phyloP scores from a whole-genome alignment of 2,113 vertebrate genomes.

The Holacanthus passer region DNA sequence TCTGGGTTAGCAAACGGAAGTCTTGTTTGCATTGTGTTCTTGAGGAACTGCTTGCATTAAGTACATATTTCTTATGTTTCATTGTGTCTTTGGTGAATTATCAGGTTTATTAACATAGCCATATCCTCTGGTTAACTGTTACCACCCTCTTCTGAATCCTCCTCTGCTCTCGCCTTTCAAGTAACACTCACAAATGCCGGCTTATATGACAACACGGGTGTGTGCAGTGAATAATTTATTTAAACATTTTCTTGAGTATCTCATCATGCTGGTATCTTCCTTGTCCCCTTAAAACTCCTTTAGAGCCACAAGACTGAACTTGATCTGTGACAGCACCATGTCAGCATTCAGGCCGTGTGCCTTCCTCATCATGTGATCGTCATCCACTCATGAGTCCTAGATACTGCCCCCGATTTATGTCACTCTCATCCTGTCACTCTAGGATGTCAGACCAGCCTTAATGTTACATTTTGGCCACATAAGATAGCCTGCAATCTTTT shows the following conservation, averaged over 20 bases:
- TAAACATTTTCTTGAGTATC: too few species aligned
- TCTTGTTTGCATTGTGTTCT: slow-evolving; percentile 18
- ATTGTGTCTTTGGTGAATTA: slow-evolving; percentile 13
- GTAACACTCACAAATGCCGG: not conserved
- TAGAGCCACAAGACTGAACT: not conserved
- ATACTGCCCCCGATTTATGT: not conserved
- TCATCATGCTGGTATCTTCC: not conserved
- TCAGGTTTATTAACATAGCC: not conserved
- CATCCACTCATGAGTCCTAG: not conserved
- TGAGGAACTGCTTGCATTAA: not conserved
- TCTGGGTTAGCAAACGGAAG: slow-evolving; percentile 15
- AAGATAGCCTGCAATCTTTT: not conserved
- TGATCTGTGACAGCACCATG: slow-evolving; percentile 6
- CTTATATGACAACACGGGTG: too few species aligned
- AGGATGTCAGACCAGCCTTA: not conserved
- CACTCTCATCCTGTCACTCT: not conserved
- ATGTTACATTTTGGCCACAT: not conserved
- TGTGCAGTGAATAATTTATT: not conserved
- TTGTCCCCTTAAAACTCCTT: not conserved
- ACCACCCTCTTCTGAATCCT: too few species aligned
- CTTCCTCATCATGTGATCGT: slow-evolving; percentile 23
- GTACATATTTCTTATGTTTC: slow-evolving; percentile 9
- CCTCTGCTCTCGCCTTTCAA: not conserved
- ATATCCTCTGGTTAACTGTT: too few species aligned
- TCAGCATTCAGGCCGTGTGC: slow-evolving; percentile 4